Conservation (phyloP, 2,113 vertebrate species). For the Rattus norvegicus region GRCr8 NC_086024.1:115549001-115549500, state of each 20-base stretch:
- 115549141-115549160: not conserved
- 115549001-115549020: not conserved
- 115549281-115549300: not conserved
- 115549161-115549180: not conserved
- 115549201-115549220: not conserved
- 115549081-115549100: not conserved
- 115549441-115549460: not conserved
- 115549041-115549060: not conserved
- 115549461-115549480: not conserved
- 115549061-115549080: not conserved
- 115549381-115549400: not conserved
- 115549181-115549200: not conserved
- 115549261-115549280: not conserved
- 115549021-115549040: slow-evolving; percentile 1
- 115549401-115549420: not conserved
- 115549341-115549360: not conserved
- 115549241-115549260: not conserved
- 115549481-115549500: not conserved
- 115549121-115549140: not conserved
- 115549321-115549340: not conserved
- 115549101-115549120: slow-evolving; percentile 27
- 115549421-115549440: not conserved
- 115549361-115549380: not conserved
- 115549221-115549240: not conserved
- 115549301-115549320: not conserved